Base-by-base conservation (phyloP, 1,140 invertebrate genomes). In the Brachionus sp. region DNA sequence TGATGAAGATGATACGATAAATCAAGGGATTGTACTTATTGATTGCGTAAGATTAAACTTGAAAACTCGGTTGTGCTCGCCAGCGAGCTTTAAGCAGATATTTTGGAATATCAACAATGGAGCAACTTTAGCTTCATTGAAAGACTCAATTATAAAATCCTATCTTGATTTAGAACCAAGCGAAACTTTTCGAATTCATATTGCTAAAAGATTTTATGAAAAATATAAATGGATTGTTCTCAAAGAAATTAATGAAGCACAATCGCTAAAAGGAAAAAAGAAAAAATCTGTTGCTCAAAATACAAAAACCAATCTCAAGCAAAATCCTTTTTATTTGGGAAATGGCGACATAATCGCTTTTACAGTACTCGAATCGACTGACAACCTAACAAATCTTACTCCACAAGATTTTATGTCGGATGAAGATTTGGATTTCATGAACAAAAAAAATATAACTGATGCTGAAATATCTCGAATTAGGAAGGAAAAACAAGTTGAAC, bases 331-430 rank as follows among this genome's bases (percentile, higher is more conserved):
- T 46, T 9, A 75, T 75, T 50, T 75, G 39, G 70, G 44, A 25
- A 44, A 75, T 46, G 70, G 70, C 13, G 70, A 75, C 46, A 25
- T 44, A 7, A 75, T 75, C 7, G 42, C 70, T 19, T 75, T 75
- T 46, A 75, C 70, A 5, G 29, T 75, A 33, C 5, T 44, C 12
- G 70, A 75, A 42, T 33, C 33, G 37, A 10, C 4, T n/a, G 66
- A 75, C 33, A 25, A 35, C 23, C 19, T 16, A 29, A 75, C 70
- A 13, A 12, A 6, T 12, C 16, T 70, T 25, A n/a, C 42, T 44
- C 39, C 70, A 29, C 70, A 75, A 46, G 70, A 75, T 75, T 75
- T 75, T 75, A 75, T 75, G 70, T 75, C 70, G 44, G 46, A 23
- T 10, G 39, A 75, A 75, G 70, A 75, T 46, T 75, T 75, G 19